Conservation (phyloP, 1,140 invertebrate genomes). For the Watersipora subatra region DNA sequence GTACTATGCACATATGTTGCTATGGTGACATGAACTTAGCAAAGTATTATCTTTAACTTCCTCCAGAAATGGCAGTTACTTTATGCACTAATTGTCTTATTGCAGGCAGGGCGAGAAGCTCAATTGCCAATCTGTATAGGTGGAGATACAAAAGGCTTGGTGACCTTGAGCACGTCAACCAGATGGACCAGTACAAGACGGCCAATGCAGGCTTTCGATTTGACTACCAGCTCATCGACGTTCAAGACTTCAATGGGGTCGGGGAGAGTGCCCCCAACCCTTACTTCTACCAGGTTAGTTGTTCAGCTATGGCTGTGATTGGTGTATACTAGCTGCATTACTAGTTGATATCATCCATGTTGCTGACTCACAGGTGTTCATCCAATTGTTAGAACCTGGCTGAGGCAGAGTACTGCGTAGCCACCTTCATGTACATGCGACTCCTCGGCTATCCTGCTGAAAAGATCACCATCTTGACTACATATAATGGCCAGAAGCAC, state of each 20-base stretch:
- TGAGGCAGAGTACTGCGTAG: conserved; percentile 96
- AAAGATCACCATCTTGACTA: conserved; percentile 96
- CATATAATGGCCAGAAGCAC: conserved; percentile 98
- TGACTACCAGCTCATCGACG: conserved; percentile 93
- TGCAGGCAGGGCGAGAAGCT: neutral
- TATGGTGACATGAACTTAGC: too few relatives aligned
- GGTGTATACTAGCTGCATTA: too few relatives aligned
- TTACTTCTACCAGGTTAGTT: conserved; percentile 81
- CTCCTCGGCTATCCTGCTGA: conserved; percentile 90
- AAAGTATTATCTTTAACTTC: too few relatives aligned
- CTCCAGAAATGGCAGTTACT: too few relatives aligned
- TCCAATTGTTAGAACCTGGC: conserved; percentile 95
- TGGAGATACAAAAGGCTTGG: conserved; percentile 94
- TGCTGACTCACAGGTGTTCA: too few relatives aligned
- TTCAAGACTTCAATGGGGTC: conserved; percentile 88
- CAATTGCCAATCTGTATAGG: conserved; percentile 83
- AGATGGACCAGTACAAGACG: conserved; percentile 63
- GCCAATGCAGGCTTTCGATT: conserved; percentile 82
- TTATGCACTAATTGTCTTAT: too few relatives aligned
- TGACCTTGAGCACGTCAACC: conserved; percentile 74
- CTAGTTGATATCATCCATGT: too few relatives aligned
- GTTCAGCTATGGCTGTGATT: too few relatives aligned
- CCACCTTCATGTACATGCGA: conserved; percentile 97
- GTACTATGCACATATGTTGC: too few relatives aligned
- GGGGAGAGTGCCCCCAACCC: conserved; percentile 96